Conservation (phyloP, 2,888 invertebrate species). For the Acronicta alni region DNA sequence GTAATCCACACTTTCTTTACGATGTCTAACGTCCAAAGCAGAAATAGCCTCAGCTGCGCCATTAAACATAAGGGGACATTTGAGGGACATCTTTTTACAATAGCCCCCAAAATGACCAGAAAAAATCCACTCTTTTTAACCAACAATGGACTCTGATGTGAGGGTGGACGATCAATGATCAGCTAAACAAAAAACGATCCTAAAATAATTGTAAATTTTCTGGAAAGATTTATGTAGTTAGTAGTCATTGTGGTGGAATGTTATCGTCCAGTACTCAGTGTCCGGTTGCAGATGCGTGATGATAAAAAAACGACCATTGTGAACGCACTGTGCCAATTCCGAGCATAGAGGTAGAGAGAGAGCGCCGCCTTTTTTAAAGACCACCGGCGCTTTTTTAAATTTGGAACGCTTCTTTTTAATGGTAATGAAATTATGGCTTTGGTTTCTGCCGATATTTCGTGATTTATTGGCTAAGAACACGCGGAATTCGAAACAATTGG, state of each 20-base stretch:
- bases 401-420: conserved; percentile 44
- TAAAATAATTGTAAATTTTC: conserved; percentile 86
- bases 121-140: conserved; percentile 83
- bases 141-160: conserved; percentile 81
- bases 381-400: conserved; percentile 55
- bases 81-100: conserved; percentile 84
- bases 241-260: conserved; percentile 83
- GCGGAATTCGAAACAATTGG: no score
- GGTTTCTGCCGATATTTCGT: conserved; percentile 10
- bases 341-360: conserved; percentile 56
- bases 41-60: conserved; percentile 79
- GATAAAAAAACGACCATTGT: conserved; percentile 69
- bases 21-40: conserved; percentile 57
- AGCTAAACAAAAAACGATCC: conserved; percentile 68
- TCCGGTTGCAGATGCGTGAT: conserved; percentile 83
- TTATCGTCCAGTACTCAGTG: conserved; percentile 70
- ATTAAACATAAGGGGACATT: conserved; percentile 82
- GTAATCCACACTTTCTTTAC: conserved; percentile 74
- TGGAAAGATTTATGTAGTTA: conserved; percentile 85
- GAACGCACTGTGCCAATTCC: conserved; percentile 59
- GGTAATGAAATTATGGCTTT: conserved; percentile 28
- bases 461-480: conserved; percentile 14
- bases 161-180: conserved; percentile 87
- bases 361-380: conserved; percentile 57
- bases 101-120: conserved; percentile 84